phyloP scores from a whole-genome alignment of 2,888 invertebrate genomes.

The Neocrepidodera transversa region DNA sequence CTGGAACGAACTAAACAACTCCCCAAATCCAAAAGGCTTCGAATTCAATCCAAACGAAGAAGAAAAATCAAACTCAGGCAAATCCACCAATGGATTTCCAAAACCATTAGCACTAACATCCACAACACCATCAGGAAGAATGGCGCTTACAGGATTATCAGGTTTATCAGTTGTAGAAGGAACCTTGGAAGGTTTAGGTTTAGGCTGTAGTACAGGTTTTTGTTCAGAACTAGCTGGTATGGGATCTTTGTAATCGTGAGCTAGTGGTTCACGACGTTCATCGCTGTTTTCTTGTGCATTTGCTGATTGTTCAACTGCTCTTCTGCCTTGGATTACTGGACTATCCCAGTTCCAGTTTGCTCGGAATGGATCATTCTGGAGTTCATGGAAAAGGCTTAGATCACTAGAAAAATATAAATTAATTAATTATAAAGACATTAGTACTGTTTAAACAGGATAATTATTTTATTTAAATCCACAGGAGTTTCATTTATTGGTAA shows the following conservation, averaged over 20 bases:
- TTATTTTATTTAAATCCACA: background rate
- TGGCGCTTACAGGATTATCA: conserved; percentile 25
- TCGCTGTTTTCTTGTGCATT: conserved; percentile 36
- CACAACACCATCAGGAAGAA: conserved; percentile 50
- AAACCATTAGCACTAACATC: conserved; percentile 50
- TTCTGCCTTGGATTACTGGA: conserved; percentile 31
- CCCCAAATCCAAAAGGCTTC: conserved; percentile 34
- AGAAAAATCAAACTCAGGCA: conserved; percentile 31
- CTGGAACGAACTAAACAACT: conserved; percentile 31
- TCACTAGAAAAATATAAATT: conserved; percentile 31
- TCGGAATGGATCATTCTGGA: conserved; percentile 31
- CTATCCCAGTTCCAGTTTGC: conserved; percentile 34
- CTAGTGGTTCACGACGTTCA: conserved; percentile 51
- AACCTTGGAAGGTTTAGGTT: conserved; percentile 31
- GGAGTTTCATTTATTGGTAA: no score
- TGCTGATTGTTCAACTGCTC: conserved; percentile 14
- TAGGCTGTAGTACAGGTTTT: conserved; percentile 45
- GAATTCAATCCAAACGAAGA: conserved; percentile 28
- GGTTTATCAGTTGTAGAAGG: background rate
- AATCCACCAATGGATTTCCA: conserved; percentile 21
- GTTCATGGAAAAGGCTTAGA: conserved; percentile 33
- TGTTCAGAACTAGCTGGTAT: conserved; percentile 44
- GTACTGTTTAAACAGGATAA: background rate
- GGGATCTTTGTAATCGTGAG: conserved; percentile 54
- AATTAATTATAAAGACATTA: background rate